Conservation (phyloP, 2,113 vertebrate genomes). For the Cisticola juncidis region DNA sequence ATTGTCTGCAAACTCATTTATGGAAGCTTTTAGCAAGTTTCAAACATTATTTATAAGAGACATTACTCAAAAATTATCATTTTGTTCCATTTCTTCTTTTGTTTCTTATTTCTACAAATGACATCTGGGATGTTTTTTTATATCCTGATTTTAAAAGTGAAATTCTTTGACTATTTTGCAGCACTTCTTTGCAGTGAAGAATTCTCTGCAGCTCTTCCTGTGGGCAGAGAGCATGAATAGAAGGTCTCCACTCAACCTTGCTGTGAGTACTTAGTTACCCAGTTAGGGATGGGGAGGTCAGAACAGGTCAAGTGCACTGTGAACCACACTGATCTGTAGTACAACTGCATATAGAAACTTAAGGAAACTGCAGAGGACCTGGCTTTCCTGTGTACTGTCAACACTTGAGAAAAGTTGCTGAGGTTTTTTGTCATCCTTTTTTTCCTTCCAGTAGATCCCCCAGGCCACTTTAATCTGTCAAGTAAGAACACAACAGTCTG, state of each 20-base stretch:
- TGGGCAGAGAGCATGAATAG: neutral
- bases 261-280: neutral
- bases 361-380: neutral
- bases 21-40: neutral
- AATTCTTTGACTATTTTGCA: neutral
- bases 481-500: neutral
- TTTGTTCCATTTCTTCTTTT: neutral
- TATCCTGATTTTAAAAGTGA: neutral
- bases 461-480: neutral
- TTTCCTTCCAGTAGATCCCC: neutral
- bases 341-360: neutral
- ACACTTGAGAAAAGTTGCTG: neutral
- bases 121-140: neutral
- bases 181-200: neutral
- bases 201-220: neutral
- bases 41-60: neutral
- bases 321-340: neutral
- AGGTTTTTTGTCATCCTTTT: fast-evolving
- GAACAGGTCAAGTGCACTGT: neutral
- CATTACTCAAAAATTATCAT: neutral
- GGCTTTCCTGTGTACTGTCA: neutral
- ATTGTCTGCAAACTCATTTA: neutral
- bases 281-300: neutral
- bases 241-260: neutral
- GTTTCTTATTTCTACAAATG: neutral